Conservation (phyloP, 2,113 vertebrate genomes). For the Elgaria multicarinata region DNA sequence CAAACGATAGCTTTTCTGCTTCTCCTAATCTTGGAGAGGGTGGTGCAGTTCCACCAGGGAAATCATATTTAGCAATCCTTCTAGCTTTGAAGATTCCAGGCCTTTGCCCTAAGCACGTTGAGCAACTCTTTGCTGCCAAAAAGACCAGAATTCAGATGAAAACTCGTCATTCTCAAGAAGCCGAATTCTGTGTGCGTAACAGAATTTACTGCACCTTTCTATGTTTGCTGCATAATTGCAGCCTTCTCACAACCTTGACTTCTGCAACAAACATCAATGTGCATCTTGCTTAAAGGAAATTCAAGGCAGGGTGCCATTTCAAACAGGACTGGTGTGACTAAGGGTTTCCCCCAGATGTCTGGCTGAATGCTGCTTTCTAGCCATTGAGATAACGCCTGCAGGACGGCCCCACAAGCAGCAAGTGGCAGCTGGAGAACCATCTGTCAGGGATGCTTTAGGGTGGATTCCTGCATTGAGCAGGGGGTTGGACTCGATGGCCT, state of each 20-base stretch:
- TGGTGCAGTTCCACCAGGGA: not conserved
- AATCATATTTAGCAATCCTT: not conserved
- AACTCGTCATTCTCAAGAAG: not conserved
- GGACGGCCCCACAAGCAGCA: too few relatives aligned
- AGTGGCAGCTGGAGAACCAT: too few relatives aligned
- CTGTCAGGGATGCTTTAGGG: too few relatives aligned
- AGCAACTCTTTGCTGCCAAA: not conserved
- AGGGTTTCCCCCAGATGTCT: too few relatives aligned
- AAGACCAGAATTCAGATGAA: not conserved
- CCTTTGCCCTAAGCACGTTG: not conserved
- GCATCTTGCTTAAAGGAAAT: not conserved
- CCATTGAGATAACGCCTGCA: too few relatives aligned
- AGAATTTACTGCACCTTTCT: not conserved
- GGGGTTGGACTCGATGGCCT: too few relatives aligned
- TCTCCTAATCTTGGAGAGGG: not conserved
- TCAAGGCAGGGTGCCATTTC: too few relatives aligned
- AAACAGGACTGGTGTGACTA: too few relatives aligned
- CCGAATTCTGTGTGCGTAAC: not conserved
- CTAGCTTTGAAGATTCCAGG: not conserved
- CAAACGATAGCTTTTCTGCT: not conserved
- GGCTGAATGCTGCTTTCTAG: too few relatives aligned
- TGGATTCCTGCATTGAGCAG: too few relatives aligned
- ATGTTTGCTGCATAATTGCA: not conserved
- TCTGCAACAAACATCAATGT: too few relatives aligned
- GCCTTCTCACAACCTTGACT: too few relatives aligned